phyloP scores from a whole-genome alignment of 1,140 invertebrate species.

The Drosophila neocordata region DNA sequence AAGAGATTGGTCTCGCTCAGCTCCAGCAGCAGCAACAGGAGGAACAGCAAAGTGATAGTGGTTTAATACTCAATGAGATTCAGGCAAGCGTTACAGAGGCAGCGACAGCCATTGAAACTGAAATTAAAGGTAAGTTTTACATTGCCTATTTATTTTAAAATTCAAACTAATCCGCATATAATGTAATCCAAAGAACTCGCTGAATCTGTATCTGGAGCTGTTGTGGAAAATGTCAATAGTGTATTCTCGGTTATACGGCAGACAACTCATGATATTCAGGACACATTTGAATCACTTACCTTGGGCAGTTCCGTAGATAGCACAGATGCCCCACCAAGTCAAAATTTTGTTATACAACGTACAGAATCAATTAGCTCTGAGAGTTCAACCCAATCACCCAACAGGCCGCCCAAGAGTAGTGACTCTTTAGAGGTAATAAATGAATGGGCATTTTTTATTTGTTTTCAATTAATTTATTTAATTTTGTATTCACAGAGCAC shows the following conservation, averaged over 20 bases:
- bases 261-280: constrained; percentile 84
- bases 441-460: neutral
- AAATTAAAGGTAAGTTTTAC: constrained; percentile 82
- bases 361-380: constrained; percentile 77
- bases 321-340: constrained; percentile 33
- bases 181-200: constrained; percentile 81
- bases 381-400: constrained; percentile 75
- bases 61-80: constrained; percentile 75
- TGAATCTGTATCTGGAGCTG: constrained; percentile 83
- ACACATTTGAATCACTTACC: constrained; percentile 81
- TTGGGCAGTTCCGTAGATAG: constrained; percentile 63
- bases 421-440: constrained; percentile 60
- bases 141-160: neutral
- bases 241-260: constrained; percentile 84
- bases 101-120: constrained; percentile 83
- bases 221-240: constrained; percentile 84
- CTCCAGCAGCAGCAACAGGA: constrained; percentile 70
- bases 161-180: no score
- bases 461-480: neutral
- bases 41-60: constrained; percentile 66
- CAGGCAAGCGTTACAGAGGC: constrained; percentile 83
- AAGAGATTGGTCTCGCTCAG: constrained; percentile 75
- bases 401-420: constrained; percentile 54
- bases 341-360: constrained; percentile 50
- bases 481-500: constrained; percentile 38